These are phyloP conservation scores for Lepidothrix coronata DNA, from an alignment of 2,113 vertebrate species.

Conservation along the genomic window DNA sequence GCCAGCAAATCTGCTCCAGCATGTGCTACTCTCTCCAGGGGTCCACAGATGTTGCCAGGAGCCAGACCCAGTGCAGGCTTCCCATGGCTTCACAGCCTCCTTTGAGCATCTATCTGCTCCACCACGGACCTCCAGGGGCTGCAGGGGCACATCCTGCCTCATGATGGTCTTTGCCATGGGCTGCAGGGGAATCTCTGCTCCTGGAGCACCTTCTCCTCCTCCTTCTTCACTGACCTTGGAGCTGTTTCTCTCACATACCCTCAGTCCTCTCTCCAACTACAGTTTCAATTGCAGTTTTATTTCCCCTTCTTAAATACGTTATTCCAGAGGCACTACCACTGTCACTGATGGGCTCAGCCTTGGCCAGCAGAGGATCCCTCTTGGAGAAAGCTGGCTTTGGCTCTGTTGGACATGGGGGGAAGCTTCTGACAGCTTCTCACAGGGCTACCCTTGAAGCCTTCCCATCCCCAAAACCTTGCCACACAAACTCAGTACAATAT, in stretches of 20 bases:
- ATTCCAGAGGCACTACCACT: neutral
- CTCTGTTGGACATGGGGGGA: neutral
- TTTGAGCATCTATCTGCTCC: neutral
- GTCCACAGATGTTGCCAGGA: neutral
- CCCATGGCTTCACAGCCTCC: neutral
- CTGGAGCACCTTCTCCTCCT: neutral
- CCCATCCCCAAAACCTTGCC: neutral
- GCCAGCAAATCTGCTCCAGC: neutral
- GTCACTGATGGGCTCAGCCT: neutral
- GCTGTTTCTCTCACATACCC: neutral
- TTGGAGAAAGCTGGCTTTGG: neutral
- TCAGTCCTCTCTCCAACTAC: neutral
- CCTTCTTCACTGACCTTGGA: neutral
- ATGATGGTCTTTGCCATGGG: accelerated
- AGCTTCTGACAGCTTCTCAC: neutral
- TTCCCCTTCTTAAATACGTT: too few species aligned
- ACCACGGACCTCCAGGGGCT: too few species aligned
- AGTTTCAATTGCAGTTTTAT: neutral
- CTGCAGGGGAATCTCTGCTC: neutral
- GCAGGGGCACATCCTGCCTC: accelerated
- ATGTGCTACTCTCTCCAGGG: too few species aligned
- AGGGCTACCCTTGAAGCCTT: neutral
- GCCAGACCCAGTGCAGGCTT: neutral
- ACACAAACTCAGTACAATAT: accelerated
- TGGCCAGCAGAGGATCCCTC: neutral